Evolutionary conservation across 1,140 invertebrate species (phyloP).

Genomic region (Pseudoatta argentina): DNA sequence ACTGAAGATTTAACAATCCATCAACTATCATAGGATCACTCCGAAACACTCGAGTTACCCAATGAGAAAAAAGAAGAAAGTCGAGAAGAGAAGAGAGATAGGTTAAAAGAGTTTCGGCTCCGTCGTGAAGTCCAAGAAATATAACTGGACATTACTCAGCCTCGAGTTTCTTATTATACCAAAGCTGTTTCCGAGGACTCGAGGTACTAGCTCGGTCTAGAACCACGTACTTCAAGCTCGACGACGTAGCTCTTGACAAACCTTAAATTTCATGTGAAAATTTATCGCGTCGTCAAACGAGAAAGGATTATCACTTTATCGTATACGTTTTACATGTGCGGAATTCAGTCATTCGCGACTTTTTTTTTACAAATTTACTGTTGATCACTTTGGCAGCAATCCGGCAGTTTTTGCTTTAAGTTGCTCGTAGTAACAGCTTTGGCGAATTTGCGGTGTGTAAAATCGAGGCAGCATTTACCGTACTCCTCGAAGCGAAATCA

Average conservation of each 20-base stretch:
- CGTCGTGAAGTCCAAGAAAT: slow-evolving; percentile 74
- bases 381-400: slow-evolving; percentile 66
- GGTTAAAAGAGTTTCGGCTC: slow-evolving; percentile 74
- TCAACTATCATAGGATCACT: slow-evolving; percentile 19
- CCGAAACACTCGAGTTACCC: slow-evolving; percentile 26
- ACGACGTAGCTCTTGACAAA: slow-evolving; percentile 50
- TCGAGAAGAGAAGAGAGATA: slow-evolving; percentile 25
- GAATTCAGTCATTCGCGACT: neutral
- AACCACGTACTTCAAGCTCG: slow-evolving; percentile 48
- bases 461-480: slow-evolving; percentile 48
- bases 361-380: slow-evolving; percentile 17
- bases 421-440: slow-evolving; percentile 64
- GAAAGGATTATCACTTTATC: slow-evolving; percentile 20
- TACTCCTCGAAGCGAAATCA: slow-evolving; percentile 53
- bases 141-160: slow-evolving; percentile 79
- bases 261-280: slow-evolving; percentile 74
- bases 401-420: slow-evolving; percentile 50
- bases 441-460: slow-evolving; percentile 63
- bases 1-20: slow-evolving; percentile 28
- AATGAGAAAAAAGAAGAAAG: slow-evolving; percentile 19
- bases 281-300: slow-evolving; percentile 70
- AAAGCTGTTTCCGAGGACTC: slow-evolving; percentile 71
- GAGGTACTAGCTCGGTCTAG: slow-evolving; percentile 25
- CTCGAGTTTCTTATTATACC: slow-evolving; percentile 80
- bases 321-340: neutral